These are phyloP conservation scores for Bolborhynchus lineola DNA, from an alignment of 2,113 vertebrate genomes.

Conservation along the genomic window DNA sequence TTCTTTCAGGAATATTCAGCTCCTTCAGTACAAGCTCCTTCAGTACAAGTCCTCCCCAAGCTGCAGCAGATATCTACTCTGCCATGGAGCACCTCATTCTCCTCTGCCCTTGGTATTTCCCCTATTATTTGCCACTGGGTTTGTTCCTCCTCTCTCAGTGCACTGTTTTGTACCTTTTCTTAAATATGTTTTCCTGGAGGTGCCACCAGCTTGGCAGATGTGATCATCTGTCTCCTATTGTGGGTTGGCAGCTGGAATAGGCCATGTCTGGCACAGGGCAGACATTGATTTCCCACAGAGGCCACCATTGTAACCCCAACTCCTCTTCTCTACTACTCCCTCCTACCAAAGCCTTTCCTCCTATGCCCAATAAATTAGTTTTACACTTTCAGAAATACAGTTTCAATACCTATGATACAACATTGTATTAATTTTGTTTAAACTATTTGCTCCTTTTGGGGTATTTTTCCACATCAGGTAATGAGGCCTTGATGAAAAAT, in stretches of 20 bases:
- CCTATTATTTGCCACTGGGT: neutral
- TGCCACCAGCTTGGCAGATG: neutral
- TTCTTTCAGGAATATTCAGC: neutral
- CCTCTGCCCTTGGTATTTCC: neutral
- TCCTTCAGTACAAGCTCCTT: neutral
- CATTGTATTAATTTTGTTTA: neutral
- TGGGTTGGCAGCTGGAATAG: fast-evolving
- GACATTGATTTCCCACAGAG: neutral
- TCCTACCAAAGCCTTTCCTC: neutral
- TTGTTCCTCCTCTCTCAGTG: neutral
- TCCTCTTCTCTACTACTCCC: neutral
- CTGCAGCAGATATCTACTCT: neutral
- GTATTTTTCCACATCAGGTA: neutral
- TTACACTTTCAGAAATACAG: neutral
- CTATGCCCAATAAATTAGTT: neutral
- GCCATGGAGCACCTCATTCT: neutral
- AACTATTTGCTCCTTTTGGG: neutral
- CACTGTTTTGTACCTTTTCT: neutral
- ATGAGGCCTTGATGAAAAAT: neutral
- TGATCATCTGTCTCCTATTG: neutral
- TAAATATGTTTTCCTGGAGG: fast-evolving
- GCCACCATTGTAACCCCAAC: neutral
- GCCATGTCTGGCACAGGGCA: neutral
- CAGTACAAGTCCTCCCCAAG: fast-evolving
- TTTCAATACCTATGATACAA: neutral